phyloP scores from a whole-genome alignment of 2,113 vertebrate species.

The Cephalopholis sonnerati region DNA sequence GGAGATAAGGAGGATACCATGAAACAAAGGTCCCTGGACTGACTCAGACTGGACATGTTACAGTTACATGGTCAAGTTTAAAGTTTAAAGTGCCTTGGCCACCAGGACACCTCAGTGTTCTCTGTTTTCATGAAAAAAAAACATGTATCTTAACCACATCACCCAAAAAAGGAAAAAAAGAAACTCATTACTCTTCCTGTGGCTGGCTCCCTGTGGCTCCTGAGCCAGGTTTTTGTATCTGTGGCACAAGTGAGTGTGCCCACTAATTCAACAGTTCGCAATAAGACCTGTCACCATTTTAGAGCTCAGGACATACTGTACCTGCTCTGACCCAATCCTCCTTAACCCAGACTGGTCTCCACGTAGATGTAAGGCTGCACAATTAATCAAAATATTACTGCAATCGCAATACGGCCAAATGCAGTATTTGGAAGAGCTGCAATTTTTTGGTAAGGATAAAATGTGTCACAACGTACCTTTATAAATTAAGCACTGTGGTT shows the following conservation, averaged over 20 bases:
- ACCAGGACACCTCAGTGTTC: neutral
- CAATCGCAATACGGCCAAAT: too few relatives aligned
- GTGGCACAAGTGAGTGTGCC: too few relatives aligned
- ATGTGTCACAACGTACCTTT: too few relatives aligned
- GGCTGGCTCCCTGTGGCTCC: too few relatives aligned
- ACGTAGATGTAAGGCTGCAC: too few relatives aligned
- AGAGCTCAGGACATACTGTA: neutral
- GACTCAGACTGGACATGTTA: neutral
- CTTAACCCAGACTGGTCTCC: too few relatives aligned
- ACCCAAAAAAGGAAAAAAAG: neutral
- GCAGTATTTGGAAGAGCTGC: too few relatives aligned
- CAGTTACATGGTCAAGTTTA: neutral
- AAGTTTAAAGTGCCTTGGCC: neutral
- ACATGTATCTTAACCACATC: neutral
- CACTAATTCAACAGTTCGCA: too few relatives aligned
- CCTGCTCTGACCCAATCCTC: neutral
- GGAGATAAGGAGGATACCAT: neutral
- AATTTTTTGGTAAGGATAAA: too few relatives aligned
- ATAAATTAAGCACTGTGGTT: too few relatives aligned
- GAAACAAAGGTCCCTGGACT: neutral
- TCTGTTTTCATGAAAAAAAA: neutral
- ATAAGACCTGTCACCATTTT: neutral
- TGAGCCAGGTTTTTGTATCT: too few relatives aligned
- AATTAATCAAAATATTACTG: too few relatives aligned
- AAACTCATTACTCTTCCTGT: neutral